Base-by-base conservation (phyloP, 2,797 vertebrate species). In the Gephyroberyx darwinii region DNA sequence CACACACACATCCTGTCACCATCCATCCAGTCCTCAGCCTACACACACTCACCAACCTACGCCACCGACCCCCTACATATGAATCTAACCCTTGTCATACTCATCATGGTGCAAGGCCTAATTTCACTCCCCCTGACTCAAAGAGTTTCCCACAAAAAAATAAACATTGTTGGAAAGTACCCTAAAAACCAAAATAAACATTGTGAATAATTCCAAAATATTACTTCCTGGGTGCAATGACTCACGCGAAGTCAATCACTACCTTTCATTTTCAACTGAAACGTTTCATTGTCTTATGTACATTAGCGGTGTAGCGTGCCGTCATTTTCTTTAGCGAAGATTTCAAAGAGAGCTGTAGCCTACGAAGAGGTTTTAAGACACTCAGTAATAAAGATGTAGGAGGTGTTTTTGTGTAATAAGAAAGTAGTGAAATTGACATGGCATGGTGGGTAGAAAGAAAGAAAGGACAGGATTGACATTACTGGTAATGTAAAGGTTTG, bases 1-100 rank as follows among this genome's bases (percentile, higher is more conserved):
- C 61, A 39, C 61, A 63, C 65, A 69, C 22, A 75, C 79, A 87
- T 90, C 86, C 86, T 88, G 89, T 82, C 77, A 79, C 31, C 77
- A 74, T 74, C 71, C 45, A 56, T 52, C 22, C 53, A 67, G 55
- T 71, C 64, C 65, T 74, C 66, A 65, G 51, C 66, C 59, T 51
- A 53, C 70, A 68, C 74, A 50, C 60, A 58, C 55, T 19, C 54
- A 47, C 61, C 17, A 50, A 39, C n/a, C 5, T 45, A 59, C 43
- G 61, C 48, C 67, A 33, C 64, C 10, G 51, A 26, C 5, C 16
- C 68, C 13, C 22, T 59, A 26, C 57, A n/a, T 67, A 17, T 65
- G 66, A 67, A 62, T 52, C 43, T 8, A 71, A 17, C 30, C 41
- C 62, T 43, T 48, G 35, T 56, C 37, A 54, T 12, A 8, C 59